phyloP scores from a whole-genome alignment of 2,797 vertebrate genomes.

The Bradypus variegatus region DNA sequence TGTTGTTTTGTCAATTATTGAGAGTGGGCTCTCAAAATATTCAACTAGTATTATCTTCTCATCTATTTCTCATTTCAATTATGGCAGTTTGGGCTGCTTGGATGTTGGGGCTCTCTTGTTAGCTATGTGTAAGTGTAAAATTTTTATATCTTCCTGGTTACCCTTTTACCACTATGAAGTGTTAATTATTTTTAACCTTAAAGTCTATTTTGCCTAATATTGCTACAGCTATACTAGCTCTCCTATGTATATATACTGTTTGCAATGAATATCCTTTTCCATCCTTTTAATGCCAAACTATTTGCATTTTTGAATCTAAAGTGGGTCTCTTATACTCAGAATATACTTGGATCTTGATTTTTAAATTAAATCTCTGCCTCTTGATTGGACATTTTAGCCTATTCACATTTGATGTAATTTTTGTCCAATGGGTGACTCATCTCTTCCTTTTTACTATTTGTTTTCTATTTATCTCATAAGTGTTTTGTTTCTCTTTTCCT shows the following conservation, averaged over 20 bases:
- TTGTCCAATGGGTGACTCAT: neutral
- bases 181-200: neutral
- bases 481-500: neutral
- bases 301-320: neutral
- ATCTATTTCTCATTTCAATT: neutral
- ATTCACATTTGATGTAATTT: neutral
- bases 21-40: neutral
- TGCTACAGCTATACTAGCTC: neutral
- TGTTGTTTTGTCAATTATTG: neutral
- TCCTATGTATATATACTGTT: neutral
- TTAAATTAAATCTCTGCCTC: neutral
- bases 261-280: neutral
- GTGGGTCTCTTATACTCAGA: neutral
- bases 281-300: neutral
- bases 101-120: neutral
- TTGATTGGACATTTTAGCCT: neutral
- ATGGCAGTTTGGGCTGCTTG: neutral
- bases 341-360: neutral
- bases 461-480: neutral
- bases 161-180: neutral
- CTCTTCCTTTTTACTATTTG: neutral
- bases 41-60: neutral
- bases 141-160: neutral
- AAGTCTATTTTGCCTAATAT: neutral
- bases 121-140: neutral